phyloP scores from a whole-genome alignment of 2,797 vertebrate species.

The Ptychobarbus kaznakovi region DNA sequence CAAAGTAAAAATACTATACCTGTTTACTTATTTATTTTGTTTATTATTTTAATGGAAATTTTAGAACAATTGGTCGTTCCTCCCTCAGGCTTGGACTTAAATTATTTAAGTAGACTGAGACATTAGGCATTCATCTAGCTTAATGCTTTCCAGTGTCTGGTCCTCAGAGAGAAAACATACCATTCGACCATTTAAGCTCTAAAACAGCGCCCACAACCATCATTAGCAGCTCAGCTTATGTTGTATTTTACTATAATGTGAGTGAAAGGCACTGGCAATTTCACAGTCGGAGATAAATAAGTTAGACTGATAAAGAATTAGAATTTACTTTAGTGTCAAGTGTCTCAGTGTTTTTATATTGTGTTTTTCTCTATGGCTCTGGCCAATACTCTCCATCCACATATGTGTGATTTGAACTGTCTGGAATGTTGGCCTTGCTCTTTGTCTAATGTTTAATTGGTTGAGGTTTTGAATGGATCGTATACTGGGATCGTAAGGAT shows the following conservation, averaged over 20 bases:
- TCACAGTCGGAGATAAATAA: neutral
- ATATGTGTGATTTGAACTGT: conserved; percentile 61
- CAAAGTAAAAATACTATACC: conserved; percentile 1
- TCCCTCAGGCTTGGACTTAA: conserved; percentile 63
- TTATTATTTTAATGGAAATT: conserved; percentile 60
- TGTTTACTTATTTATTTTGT: conserved; percentile 14
- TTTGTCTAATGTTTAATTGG: conserved; percentile 70
- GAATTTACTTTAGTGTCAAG: conserved; percentile 14
- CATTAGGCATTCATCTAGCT: conserved; percentile 67
- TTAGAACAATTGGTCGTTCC: conserved; percentile 59
- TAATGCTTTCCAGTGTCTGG: conserved; percentile 63
- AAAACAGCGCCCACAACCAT: conserved; percentile 4
- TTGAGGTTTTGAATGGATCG: conserved; percentile 55
- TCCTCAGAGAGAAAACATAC: conserved; percentile 59
- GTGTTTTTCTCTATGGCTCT: neutral
- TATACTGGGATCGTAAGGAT: conserved; percentile 14
- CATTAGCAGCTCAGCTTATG: neutral
- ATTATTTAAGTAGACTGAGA: conserved; percentile 71
- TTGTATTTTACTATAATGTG: conserved; percentile 34
- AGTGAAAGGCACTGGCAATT: neutral
- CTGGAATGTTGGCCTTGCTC: conserved; percentile 64
- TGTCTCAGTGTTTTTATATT: conserved; percentile 3
- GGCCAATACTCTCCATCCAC: conserved; percentile 49
- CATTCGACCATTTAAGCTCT: conserved; percentile 19
- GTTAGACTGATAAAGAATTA: conserved; percentile 22